Evolutionary conservation across 1,140 invertebrate genomes (phyloP).

Genomic region (Adoxophyes honmai): DNA sequence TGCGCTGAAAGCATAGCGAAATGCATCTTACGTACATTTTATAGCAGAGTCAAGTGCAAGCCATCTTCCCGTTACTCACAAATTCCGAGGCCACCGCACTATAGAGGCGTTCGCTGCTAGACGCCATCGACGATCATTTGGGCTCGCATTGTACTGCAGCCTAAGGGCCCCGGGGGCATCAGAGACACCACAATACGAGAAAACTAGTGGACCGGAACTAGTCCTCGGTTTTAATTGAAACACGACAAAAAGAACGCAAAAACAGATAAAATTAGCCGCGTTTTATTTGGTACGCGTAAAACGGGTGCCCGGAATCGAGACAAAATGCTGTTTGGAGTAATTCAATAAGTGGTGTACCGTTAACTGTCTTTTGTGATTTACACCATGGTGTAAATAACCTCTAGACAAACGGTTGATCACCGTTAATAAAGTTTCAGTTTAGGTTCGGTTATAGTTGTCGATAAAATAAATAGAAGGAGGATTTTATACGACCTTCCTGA

Average conservation of each 20-base stretch:
- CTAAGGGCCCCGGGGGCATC: constrained; percentile 43
- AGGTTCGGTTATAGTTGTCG: no score
- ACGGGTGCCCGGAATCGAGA: constrained; percentile 16
- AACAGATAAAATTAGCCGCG: constrained; percentile 40
- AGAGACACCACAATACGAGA: constrained; percentile 32
- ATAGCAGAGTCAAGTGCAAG: constrained; percentile 38
- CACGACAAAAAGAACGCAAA: constrained; percentile 40
- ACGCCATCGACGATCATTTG: constrained; percentile 49
- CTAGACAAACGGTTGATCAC: neutral
- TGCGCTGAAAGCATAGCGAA: constrained; percentile 36
- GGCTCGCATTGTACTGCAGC: constrained; percentile 44
- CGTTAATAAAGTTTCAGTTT: no score
- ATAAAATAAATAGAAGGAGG: neutral
- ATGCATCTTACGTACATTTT: constrained; percentile 45
- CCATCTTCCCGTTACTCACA: constrained; percentile 52
- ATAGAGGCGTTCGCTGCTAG: constrained; percentile 35
- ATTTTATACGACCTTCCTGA: constrained; percentile 7
- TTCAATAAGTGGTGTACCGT: constrained; percentile 32
- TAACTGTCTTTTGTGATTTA: constrained; percentile 18
- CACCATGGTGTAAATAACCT: constrained; percentile 7
- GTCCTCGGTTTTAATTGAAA: constrained; percentile 58
- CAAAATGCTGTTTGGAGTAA: constrained; percentile 24
- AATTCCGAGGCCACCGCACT: constrained; percentile 45
- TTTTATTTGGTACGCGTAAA: constrained; percentile 30
- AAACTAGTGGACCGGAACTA: constrained; percentile 41